Conservation (phyloP, 2,113 vertebrate genomes). For the Romanogobio albipinnatus region DNA sequence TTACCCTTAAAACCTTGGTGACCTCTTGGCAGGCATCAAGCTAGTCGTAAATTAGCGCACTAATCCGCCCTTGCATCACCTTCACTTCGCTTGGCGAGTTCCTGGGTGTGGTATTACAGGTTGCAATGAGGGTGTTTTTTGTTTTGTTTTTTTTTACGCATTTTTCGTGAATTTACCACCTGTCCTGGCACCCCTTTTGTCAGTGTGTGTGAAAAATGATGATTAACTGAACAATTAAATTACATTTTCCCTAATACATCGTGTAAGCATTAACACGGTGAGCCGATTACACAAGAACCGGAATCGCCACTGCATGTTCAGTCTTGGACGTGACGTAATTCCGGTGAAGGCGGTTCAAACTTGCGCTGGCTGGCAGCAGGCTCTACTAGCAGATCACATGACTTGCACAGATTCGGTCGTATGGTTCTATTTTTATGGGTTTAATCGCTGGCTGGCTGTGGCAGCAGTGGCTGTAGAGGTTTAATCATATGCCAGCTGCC, state of each 20-base stretch:
- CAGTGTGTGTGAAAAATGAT: no score
- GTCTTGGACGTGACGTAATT: constrained; percentile 14
- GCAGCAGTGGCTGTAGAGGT: not conserved
- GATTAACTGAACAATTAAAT: not conserved
- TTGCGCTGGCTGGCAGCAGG: not conserved
- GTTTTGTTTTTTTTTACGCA: no score
- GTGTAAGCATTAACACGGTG: not conserved
- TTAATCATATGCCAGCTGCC: not conserved
- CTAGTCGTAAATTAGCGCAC: constrained; percentile 8
- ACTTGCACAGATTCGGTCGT: not conserved
- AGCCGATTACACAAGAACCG: constrained; percentile 14
- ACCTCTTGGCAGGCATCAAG: not conserved
- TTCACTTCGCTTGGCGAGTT: constrained; percentile 10
- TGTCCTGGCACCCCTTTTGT: not conserved
- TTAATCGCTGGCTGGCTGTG: not conserved
- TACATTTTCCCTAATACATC: no score
- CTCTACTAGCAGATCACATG: not conserved
- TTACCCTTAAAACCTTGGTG: not conserved
- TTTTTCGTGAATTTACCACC: not conserved
- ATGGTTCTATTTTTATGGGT: constrained; percentile 2
- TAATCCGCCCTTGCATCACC: constrained; percentile 39
- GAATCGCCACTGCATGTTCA: not conserved
- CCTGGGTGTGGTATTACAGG: constrained; percentile 6
- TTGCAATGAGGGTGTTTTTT: no score
- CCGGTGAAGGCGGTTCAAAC: not conserved